Conservation (phyloP, 2,888 invertebrate genomes). For the Aphidius colemani region DNA sequence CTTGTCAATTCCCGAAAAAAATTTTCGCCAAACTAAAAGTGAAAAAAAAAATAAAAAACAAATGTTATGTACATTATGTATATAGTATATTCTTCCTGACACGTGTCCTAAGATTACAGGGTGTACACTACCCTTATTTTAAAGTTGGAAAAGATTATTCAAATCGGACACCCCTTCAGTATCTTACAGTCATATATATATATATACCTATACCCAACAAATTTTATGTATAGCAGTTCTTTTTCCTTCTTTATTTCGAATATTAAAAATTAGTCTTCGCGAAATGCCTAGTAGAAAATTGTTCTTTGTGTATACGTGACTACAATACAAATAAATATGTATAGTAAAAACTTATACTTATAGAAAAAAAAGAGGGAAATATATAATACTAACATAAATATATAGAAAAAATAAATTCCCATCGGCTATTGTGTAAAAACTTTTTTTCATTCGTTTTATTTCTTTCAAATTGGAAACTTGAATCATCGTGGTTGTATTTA, state of each 20-base stretch:
- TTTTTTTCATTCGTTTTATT: not conserved
- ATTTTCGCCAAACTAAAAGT: too few relatives aligned
- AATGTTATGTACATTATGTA: conserved; percentile 18
- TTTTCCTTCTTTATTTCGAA: conserved; percentile 28
- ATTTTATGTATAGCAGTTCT: conserved; percentile 38
- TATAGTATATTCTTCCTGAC: conserved; percentile 28
- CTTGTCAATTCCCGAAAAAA: too few relatives aligned
- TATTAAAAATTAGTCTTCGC: conserved; percentile 33
- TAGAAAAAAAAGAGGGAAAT: not conserved
- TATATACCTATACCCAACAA: conserved; percentile 30
- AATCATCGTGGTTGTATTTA: not conserved
- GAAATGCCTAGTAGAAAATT: conserved; percentile 21
- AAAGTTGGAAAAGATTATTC: conserved; percentile 51
- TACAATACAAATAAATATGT: conserved; percentile 1
- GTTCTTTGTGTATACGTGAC: conserved; percentile 20
- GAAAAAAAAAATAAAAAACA: too few relatives aligned
- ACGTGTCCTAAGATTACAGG: conserved; percentile 57
- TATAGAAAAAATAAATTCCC: not conserved
- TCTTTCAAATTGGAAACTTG: not conserved
- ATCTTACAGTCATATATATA: too few relatives aligned
- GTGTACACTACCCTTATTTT: conserved; percentile 44
- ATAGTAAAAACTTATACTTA: not conserved
- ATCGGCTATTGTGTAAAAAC: not conserved
- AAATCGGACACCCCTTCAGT: conserved; percentile 45
- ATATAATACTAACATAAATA: not conserved